A percentile compares a stretch with the other conserved stretches of the same genome.
Evolutionary conservation across 2,888 invertebrate genomes (phyloP).

Genomic region (Drosophila mayaguana): DNA sequence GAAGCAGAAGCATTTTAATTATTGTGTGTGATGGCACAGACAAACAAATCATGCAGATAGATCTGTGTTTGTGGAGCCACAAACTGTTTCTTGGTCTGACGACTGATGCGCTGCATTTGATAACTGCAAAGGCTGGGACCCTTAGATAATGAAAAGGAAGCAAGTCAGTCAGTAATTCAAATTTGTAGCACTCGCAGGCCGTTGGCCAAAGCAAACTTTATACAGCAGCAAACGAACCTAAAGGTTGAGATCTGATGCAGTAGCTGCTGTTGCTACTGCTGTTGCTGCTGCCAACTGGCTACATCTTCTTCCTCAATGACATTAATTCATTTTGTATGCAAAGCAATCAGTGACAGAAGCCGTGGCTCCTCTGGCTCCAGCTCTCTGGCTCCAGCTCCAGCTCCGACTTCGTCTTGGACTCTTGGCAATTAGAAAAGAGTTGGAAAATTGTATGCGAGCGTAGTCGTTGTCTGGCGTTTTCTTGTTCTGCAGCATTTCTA

Average conservation of each 20-base stretch:
- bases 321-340: conserved; percentile 82
- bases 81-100: conserved; percentile 23
- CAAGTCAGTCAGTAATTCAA: conserved; percentile 64
- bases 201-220: conserved; percentile 37
- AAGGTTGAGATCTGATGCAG: conserved; percentile 31
- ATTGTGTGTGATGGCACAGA: conserved; percentile 67
- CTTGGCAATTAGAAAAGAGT: conserved; percentile 79
- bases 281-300: conserved; percentile 46
- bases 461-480: conserved; percentile 23
- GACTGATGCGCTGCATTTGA: conserved; percentile 73
- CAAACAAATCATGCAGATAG: conserved; percentile 46
- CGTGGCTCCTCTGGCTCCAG: conserved; percentile 39
- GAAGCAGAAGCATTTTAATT: conserved; percentile 66
- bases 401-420: conserved; percentile 44
- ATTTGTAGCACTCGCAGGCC: conserved; percentile 54
- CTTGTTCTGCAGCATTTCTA: conserved; percentile 53
- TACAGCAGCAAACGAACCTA: conserved; percentile 22
- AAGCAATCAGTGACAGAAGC: conserved; percentile 73
- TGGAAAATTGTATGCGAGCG: conserved; percentile 74
- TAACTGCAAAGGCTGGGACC: conserved; percentile 69
- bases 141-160: conserved; percentile 76
- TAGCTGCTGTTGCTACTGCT: conserved; percentile 16
- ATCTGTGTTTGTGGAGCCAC: conserved; percentile 17
- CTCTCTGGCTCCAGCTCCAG: conserved; percentile 30
- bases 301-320: conserved; percentile 80